Evolutionary conservation across 2,113 vertebrate species (phyloP), one percentile per base, ranked within the genome.

Genomic region (Sceloporus undulatus): DNA sequence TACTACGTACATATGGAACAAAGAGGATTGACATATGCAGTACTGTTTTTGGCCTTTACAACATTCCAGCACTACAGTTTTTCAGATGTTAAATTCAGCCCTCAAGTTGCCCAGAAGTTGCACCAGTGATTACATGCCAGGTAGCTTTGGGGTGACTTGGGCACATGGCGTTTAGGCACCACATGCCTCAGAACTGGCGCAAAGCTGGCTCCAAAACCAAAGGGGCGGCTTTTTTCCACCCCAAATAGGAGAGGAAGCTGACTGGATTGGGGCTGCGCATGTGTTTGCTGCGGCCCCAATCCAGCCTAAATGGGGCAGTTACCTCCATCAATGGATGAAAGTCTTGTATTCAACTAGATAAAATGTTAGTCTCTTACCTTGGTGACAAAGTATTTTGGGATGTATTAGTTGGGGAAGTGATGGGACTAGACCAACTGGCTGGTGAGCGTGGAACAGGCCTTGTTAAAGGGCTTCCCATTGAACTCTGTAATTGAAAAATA

Each of bases 361-460:
- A 38, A 70, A 18, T 9, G 27, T 38, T 83, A 40, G 4, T 29
- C 68, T 91, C 73, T 94, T 97, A 99, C 98, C 98, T 98, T 97
- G 98, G 98, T 96, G 98, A 98, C 77, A 98, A 96, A 84, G 98
- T 98, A 92, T 98, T 99, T 94, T 99, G 98, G 1, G 98, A 98
- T 80, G 98, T 98, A 91, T 98, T 99, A 80, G 98, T 99, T 90
- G 98, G 98, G 42, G 98, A 99, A 75, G 98, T 98, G 91, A 99
- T 97, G 29, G 98, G 98, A 92, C 98, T 99, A 89, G 98, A 97
- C 98, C 98, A 99, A 80, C 97, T 98, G 94, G 98, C 98, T 80
- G 98, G 98, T 91, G 98, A 98, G 56, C 98, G 97, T 11, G 98
- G 97, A 84, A 98, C 96, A 94, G 98, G 98, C 94, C 98, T 97